Evolutionary conservation across 2,797 vertebrate species (phyloP).

Genomic region (Rhinoraja longicauda): DNA sequence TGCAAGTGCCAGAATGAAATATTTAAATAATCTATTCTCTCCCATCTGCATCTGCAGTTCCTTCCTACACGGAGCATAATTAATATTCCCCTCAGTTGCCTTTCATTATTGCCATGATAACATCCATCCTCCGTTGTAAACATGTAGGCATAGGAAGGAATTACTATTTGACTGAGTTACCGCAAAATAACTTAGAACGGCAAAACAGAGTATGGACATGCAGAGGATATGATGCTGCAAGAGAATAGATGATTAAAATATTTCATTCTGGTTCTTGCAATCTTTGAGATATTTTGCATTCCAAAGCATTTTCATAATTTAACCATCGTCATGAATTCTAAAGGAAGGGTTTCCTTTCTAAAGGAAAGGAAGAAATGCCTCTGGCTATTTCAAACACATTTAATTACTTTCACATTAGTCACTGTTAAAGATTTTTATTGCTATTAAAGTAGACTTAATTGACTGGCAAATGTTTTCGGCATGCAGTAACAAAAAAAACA

Average conservation of each 20-base stretch:
- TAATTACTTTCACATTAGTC: conserved; percentile 20
- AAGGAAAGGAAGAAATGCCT: too few species aligned
- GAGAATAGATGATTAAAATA: not conserved
- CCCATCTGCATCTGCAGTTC: not conserved
- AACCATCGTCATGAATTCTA: not conserved
- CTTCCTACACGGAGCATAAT: too few species aligned
- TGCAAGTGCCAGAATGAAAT: not conserved
- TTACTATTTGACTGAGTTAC: not conserved
- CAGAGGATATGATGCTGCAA: not conserved
- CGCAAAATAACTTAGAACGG: not conserved
- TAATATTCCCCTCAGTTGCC: too few species aligned
- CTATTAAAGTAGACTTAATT: conserved; percentile 20
- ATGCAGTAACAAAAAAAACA: conserved; percentile 1
- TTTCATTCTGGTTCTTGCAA: not conserved
- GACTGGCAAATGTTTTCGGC: conserved; percentile 9
- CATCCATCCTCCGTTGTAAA: not conserved
- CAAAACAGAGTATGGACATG: not conserved
- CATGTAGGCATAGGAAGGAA: not conserved
- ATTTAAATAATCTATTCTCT: not conserved
- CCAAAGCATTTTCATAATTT: not conserved
- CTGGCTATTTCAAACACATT: not conserved
- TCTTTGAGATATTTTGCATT: not conserved
- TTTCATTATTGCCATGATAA: not conserved
- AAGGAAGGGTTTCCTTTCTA: not conserved
- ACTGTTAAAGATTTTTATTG: not conserved